A percentile compares a stretch with the other conserved stretches of the same genome.
These are phyloP conservation scores for Falco berigora DNA, from an alignment of 2,797 vertebrate species.

Conservation along the genomic window DNA sequence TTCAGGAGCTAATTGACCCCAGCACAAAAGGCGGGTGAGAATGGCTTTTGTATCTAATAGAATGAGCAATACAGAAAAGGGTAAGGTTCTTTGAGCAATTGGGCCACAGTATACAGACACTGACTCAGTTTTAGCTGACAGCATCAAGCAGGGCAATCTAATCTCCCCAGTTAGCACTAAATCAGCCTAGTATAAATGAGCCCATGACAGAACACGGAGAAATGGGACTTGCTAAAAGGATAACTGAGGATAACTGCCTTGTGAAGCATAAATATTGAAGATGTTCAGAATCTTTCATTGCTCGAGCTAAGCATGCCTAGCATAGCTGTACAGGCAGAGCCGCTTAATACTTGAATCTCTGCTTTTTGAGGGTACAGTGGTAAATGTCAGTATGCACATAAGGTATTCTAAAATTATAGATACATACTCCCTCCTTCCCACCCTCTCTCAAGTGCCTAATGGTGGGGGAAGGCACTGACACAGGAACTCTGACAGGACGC, in stretches of 20 bases:
- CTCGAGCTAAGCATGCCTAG: background rate
- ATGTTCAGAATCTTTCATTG: conserved; percentile 13
- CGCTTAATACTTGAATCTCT: background rate
- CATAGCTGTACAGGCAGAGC: background rate
- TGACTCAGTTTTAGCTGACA: conserved; percentile 62
- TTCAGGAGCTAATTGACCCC: conserved; percentile 66
- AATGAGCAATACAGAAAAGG: conserved; percentile 64
- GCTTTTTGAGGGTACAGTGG: background rate
- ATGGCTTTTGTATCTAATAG: conserved; percentile 69
- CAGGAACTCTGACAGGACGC: background rate
- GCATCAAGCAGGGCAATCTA: conserved; percentile 59
- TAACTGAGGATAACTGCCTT: conserved; percentile 64
- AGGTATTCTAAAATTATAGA: background rate
- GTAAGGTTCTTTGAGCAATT: conserved; percentile 58
- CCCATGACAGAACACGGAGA: conserved; percentile 62
- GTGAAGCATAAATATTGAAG: conserved; percentile 46
- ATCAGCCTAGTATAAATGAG: conserved; percentile 56
- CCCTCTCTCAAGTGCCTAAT: background rate
- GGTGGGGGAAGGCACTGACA: background rate
- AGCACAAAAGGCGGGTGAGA: conserved; percentile 59
- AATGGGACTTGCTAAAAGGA: conserved; percentile 64
- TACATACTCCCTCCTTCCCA: background rate
- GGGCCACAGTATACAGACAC: conserved; percentile 51
- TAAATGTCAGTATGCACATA: background rate
- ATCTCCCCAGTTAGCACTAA: conserved; percentile 66